A percentile compares a stretch with the other conserved stretches of the same genome.
phyloP scores from a whole-genome alignment of 1,140 invertebrate genomes.

The Hylyphantes graminicola region DNA sequence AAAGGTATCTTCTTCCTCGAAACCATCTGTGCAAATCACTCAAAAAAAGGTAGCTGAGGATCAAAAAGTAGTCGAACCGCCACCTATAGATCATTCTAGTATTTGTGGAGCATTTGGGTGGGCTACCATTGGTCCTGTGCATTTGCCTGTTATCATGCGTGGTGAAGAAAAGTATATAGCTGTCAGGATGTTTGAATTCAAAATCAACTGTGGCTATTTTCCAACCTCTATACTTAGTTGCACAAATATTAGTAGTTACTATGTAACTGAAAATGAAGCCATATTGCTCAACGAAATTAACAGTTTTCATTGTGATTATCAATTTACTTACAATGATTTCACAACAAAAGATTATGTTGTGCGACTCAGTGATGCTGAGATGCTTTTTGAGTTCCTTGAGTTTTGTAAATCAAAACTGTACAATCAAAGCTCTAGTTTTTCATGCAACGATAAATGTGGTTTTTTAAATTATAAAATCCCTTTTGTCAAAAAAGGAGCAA shows the following conservation, averaged over 20 bases:
- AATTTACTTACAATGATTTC: constrained; percentile 90
- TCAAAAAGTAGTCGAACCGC: neutral
- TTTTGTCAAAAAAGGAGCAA: constrained; percentile 83
- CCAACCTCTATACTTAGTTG: constrained; percentile 71
- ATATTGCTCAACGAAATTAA: constrained; percentile 94
- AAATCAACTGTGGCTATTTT: constrained; percentile 76
- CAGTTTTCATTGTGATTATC: constrained; percentile 87
- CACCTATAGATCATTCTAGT: constrained; percentile 79
- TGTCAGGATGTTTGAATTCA: constrained; percentile 88
- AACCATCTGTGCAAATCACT: constrained; percentile 17
- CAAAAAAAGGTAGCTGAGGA: neutral
- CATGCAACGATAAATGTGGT: constrained; percentile 80
- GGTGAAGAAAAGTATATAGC: constrained; percentile 83
- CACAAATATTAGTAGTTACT: constrained; percentile 91
- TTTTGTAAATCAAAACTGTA: constrained; percentile 80
- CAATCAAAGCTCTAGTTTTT: constrained; percentile 72
- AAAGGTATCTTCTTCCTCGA: constrained; percentile 21
- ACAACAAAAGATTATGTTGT: constrained; percentile 91
- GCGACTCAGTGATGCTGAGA: constrained; percentile 83
- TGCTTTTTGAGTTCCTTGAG: constrained; percentile 91
- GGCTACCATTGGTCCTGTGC: constrained; percentile 83
- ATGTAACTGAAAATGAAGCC: constrained; percentile 90
- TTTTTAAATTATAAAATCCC: constrained; percentile 95
- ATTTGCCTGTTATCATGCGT: constrained; percentile 89
- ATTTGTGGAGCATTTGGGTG: constrained; percentile 89